Percentiles rank a stretch among this genome's conserved stretches.
These are phyloP conservation scores for Pedionomus torquatus DNA, from an alignment of 2,113 vertebrate species.

Conservation along the genomic window DNA sequence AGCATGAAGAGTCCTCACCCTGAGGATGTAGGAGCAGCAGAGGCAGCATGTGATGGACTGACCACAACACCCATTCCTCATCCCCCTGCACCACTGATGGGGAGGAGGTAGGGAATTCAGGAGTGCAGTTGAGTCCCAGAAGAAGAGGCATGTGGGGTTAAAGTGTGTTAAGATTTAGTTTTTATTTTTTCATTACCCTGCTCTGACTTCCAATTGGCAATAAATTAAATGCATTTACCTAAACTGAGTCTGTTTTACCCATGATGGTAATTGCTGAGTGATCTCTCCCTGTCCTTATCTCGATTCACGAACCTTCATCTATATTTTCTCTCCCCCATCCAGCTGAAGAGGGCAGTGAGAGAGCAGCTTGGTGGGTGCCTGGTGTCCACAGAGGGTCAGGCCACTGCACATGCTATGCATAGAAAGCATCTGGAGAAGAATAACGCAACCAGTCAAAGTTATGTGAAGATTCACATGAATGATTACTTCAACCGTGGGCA, in stretches of 20 bases:
- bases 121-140: neutral
- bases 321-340: neutral
- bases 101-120: neutral
- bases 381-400: neutral
- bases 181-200: neutral
- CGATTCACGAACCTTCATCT: neutral
- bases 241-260: neutral
- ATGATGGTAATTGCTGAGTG: neutral
- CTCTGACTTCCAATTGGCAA: neutral
- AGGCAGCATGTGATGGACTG: neutral
- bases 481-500: neutral
- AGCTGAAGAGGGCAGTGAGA: neutral
- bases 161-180: neutral
- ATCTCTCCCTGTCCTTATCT: neutral
- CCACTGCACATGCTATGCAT: neutral
- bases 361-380: neutral
- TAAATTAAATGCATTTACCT: neutral
- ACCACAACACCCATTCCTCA: neutral
- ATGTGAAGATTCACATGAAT: neutral
- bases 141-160: neutral
- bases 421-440: neutral
- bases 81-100: neutral
- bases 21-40: neutral
- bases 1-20: neutral
- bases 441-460: neutral